Evolutionary conservation across 2,113 vertebrate species (phyloP).

Genomic region (Tympanuchus pallidicinctus): DNA sequence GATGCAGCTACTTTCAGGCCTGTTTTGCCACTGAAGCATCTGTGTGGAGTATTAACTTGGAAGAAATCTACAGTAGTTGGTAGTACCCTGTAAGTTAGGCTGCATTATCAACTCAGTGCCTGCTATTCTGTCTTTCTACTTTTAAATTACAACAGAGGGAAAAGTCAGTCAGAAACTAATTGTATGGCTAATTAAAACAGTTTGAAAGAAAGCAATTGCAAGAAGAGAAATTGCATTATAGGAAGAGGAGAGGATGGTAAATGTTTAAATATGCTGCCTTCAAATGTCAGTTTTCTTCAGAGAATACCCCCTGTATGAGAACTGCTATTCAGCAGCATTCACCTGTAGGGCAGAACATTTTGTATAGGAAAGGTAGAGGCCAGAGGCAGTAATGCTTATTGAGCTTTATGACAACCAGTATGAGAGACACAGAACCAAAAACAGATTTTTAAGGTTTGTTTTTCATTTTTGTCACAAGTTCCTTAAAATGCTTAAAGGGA

Average conservation of each 20-base stretch:
- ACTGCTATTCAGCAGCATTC: neutral
- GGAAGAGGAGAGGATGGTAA: constrained; percentile 44
- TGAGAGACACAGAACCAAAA: constrained; percentile 35
- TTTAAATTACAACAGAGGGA: constrained; percentile 47
- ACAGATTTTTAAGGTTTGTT: constrained; percentile 59
- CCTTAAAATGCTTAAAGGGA: constrained; percentile 45
- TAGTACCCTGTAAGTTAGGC: neutral
- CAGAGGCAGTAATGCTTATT: constrained; percentile 47
- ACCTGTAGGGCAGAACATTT: constrained; percentile 58
- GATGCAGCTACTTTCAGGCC: rapidly evolving
- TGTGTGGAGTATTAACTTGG: neutral
- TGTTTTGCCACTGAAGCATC: neutral
- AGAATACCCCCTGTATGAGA: constrained; percentile 48
- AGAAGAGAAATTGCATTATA: constrained; percentile 45
- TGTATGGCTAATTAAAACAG: constrained; percentile 66
- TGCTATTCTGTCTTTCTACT: constrained; percentile 18
- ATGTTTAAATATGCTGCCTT: constrained; percentile 65
- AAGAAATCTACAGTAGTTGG: neutral
- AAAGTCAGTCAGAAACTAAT: constrained; percentile 58
- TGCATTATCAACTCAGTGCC: neutral
- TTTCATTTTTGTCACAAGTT: constrained; percentile 63
- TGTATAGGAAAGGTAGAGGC: constrained; percentile 40
- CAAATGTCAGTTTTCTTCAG: constrained; percentile 62
- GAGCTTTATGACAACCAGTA: constrained; percentile 49
- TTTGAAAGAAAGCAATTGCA: constrained; percentile 50